Evolutionary conservation across 1,140 invertebrate genomes (phyloP).

Genomic region (Oryctes rhinoceros): DNA sequence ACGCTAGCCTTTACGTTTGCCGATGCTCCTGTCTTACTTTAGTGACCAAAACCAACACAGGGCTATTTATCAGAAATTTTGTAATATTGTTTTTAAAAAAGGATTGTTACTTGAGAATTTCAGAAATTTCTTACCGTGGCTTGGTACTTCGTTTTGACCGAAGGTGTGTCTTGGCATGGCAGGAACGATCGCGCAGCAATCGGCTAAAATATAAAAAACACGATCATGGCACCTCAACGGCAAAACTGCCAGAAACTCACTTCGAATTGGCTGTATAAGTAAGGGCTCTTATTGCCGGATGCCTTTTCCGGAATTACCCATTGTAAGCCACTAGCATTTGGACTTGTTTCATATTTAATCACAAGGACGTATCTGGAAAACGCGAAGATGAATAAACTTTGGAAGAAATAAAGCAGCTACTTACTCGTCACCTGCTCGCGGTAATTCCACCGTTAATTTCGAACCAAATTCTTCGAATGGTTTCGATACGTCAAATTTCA

Average conservation of each 20-base stretch:
- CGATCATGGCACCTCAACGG: neutral
- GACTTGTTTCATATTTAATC: conserved; percentile 80
- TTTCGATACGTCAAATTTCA: conserved; percentile 72
- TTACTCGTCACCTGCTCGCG: conserved; percentile 52
- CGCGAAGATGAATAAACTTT: neutral
- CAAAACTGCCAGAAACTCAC: conserved; percentile 61
- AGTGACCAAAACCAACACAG: too few species aligned
- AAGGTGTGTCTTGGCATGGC: conserved; percentile 94
- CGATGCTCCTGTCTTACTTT: too few species aligned
- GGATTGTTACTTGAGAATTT: too few species aligned
- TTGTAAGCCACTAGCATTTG: conserved; percentile 82
- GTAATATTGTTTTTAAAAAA: too few species aligned
- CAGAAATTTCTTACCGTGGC: conserved; percentile 74
- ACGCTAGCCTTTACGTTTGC: too few species aligned
- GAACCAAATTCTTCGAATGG: conserved; percentile 75
- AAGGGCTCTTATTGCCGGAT: conserved; percentile 86
- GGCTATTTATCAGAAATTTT: too few species aligned
- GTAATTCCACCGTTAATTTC: conserved; percentile 77
- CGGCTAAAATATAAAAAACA: conserved; percentile 67
- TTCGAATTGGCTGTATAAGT: conserved; percentile 92
- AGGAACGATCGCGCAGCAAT: conserved; percentile 88
- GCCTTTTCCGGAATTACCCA: conserved; percentile 91
- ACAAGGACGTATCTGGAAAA: conserved; percentile 69
- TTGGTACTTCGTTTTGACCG: conserved; percentile 87
- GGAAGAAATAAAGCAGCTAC: neutral